Percentiles rank a stretch among this genome's conserved stretches.
Conservation (phyloP, 92 coral and sea anemone genomes). For the Phenganax stokvisi region DNA sequence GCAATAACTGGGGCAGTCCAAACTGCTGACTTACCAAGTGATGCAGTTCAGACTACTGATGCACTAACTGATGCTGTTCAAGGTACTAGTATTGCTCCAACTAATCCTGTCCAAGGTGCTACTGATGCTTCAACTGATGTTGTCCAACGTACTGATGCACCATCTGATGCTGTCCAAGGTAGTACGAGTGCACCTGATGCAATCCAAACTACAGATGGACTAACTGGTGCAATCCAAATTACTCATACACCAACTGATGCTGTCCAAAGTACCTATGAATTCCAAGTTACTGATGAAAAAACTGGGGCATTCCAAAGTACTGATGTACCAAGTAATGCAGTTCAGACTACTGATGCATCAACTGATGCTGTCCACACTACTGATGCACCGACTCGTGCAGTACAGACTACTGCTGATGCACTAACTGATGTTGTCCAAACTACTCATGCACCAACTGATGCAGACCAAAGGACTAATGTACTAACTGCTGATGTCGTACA, state of each 20-base stretch:
- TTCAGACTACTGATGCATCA: neutral
- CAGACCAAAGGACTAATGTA: too few relatives aligned
- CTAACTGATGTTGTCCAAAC: constrained; percentile 1
- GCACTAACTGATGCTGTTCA: constrained; percentile 7
- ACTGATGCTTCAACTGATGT: neutral
- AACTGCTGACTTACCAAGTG: neutral
- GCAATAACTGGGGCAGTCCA: constrained; percentile 17
- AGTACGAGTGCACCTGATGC: neutral
- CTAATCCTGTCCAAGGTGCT: constrained; percentile 4
- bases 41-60: constrained; percentile 25
- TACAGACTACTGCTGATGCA: neutral
- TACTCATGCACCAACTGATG: neutral
- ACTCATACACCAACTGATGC: constrained; percentile 27
- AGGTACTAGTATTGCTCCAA: constrained; percentile 1
- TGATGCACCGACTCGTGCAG: neutral
- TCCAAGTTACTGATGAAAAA: neutral
- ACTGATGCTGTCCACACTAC: constrained; percentile 4
- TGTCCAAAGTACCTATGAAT: neutral
- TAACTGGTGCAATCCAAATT: constrained; percentile 6
- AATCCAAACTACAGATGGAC: constrained; percentile 1
- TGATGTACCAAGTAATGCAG: neutral
- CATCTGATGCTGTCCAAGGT: neutral
- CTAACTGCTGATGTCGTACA: too few relatives aligned
- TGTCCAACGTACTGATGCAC: constrained; percentile 3
- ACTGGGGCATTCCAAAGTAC: too few relatives aligned